Base-by-base conservation (phyloP, 2,113 vertebrate species). In the Entelurus aequoreus region DNA sequence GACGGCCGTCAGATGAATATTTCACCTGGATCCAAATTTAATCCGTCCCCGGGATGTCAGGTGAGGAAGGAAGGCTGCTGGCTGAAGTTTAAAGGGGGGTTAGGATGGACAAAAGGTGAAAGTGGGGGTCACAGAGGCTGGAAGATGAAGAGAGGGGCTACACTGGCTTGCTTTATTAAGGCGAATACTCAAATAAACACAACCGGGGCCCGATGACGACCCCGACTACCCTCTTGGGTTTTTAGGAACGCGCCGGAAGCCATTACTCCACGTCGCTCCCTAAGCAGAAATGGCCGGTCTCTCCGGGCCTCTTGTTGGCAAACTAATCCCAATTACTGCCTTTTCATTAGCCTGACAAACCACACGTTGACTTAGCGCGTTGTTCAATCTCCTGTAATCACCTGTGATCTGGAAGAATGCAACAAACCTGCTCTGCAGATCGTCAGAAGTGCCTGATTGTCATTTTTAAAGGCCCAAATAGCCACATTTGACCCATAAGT, bases 281-380 rank as follows among this genome's bases (percentile, higher is more conserved):
- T 61, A 60, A 83, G 12, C 83, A 81, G 78, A 88, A 84, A 88
- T 83, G 86, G 73, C 70, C 77, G 75, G 66, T 84, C 79, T 87
- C 85, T 54, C 66, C 55, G 84, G 83, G 74, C 65, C 76, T 72
- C 82, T 84, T 79, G 82, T 74, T 68, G 65, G 71, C 78, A 80
- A 83, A 82, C 74, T 81, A 83, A 78, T 87, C 79, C 75, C 81
- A 87, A 84, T 86, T 67, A 72, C 72, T 65, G 74, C 73, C 77
- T 77, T 64, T 71, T 88, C 79, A 86, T 90, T 88, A 90, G 80
- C 84, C 84, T 7, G 8, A 61, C 7, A 57, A 57, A 57, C 16
- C 10, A 44, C 38, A 13, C 38, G 13, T 57, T 57, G 38, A 12
- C 7, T 44, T 13, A 21, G 5, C 42, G 46, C n/a, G 19, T 46